These are phyloP conservation scores for Aselliscus stoliczkanus DNA, from an alignment of 2,797 vertebrate genomes.

Conservation along the genomic window DNA sequence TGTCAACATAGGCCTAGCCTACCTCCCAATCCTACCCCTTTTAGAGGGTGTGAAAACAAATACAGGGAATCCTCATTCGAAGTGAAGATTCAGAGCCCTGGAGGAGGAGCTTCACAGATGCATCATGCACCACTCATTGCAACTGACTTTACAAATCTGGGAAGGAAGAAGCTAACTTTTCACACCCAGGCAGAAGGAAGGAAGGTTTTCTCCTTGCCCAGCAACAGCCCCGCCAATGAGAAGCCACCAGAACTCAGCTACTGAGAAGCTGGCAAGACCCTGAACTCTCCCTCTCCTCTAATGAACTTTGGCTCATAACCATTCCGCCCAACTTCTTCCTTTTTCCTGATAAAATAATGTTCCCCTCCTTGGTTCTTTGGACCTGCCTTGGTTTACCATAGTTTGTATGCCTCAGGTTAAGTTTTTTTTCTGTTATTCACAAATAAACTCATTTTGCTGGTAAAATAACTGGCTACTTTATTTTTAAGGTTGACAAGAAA, in stretches of 20 bases:
- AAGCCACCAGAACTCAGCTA: neutral
- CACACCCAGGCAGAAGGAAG: no score
- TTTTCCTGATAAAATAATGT: neutral
- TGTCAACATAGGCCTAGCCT: neutral
- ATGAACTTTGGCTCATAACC: neutral
- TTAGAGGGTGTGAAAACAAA: neutral
- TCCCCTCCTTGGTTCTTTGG: neutral
- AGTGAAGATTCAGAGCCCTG: no score
- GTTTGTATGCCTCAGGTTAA: neutral
- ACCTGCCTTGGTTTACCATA: neutral
- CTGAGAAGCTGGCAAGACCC: neutral
- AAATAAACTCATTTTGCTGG: neutral
- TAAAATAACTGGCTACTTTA: neutral
- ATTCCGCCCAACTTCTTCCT: no score
- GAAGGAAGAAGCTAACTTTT: no score
- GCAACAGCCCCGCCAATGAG: neutral
- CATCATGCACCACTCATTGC: no score
- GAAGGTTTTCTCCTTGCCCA: no score
- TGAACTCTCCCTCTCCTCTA: neutral
- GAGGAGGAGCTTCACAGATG: no score
- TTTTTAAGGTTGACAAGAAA: neutral
- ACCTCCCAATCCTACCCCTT: neutral
- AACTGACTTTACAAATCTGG: no score
- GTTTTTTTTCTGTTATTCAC: neutral
- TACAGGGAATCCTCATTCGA: no score